These are phyloP conservation scores for Tetragonisca angustula DNA, from an alignment of 2,888 invertebrate genomes.

Conservation along the genomic window DNA sequence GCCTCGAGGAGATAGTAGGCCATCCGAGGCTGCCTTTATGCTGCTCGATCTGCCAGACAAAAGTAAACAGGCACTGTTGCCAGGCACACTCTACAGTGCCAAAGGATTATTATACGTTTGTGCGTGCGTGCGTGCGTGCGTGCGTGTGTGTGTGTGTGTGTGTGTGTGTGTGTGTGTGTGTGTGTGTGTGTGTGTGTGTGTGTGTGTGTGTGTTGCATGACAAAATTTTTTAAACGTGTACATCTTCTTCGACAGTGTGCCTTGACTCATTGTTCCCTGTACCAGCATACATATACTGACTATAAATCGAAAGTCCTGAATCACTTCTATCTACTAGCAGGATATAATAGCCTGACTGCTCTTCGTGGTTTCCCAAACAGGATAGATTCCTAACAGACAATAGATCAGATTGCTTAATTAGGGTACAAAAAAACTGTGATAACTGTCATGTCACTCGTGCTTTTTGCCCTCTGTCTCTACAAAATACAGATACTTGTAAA, in stretches of 20 bases:
- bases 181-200: too few species aligned
- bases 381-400: too few species aligned
- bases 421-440: too few species aligned
- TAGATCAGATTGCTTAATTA: too few species aligned
- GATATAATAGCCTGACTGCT: too few species aligned
- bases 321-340: neutral
- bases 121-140: neutral
- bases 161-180: too few species aligned
- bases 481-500: too few species aligned
- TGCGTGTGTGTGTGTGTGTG: too few species aligned
- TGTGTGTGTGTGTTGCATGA: slow-evolving; percentile 10
- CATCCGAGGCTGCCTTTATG: slow-evolving; percentile 75
- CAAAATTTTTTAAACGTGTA: slow-evolving; percentile 27
- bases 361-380: too few species aligned
- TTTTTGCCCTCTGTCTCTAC: too few species aligned
- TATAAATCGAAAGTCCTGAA: neutral
- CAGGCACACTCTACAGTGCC: slow-evolving; percentile 47
- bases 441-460: too few species aligned
- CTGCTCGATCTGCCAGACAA: slow-evolving; percentile 72
- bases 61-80: slow-evolving; percentile 72
- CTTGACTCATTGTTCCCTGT: slow-evolving; percentile 24
- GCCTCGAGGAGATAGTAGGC: slow-evolving; percentile 82
- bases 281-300: neutral
- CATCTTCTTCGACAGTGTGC: neutral
- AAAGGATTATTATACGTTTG: slow-evolving; percentile 49